phyloP scores from a whole-genome alignment of 2,113 vertebrate genomes.

The Ageneiosus marmoratus region DNA sequence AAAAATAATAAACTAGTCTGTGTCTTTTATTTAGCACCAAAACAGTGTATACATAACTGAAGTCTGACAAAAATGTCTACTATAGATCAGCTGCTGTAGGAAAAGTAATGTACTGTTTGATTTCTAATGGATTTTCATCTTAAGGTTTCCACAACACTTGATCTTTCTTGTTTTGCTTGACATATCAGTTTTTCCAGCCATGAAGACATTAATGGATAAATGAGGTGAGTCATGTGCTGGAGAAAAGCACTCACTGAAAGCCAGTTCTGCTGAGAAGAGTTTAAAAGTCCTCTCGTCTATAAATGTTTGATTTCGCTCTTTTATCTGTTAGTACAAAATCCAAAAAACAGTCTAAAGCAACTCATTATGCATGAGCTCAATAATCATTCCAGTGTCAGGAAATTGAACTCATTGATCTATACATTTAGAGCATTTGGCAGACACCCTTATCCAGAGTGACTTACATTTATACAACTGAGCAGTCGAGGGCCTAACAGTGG shows the following conservation, averaged over 20 bases:
- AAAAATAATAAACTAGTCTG: not conserved
- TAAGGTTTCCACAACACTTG: not conserved
- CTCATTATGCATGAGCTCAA: not conserved
- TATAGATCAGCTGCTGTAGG: not conserved
- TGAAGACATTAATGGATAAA: not conserved
- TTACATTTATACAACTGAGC: no score
- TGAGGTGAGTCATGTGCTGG: not conserved
- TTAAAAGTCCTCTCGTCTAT: not conserved
- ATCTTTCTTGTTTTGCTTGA: not conserved
- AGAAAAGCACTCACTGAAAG: not conserved
- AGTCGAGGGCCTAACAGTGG: no score
- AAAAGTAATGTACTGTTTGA: not conserved
- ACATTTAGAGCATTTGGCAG: no score
- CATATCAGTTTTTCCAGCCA: not conserved
- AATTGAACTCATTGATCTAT: no score
- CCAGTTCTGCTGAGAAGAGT: not conserved
- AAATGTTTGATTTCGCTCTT: not conserved
- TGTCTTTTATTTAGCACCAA: not conserved
- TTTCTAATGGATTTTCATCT: not conserved
- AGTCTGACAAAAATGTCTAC: no score
- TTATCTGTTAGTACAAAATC: not conserved
- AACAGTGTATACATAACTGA: not conserved
- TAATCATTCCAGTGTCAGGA: not conserved
- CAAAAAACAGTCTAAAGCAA: not conserved
- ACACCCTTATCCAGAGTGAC: no score